phyloP scores from a whole-genome alignment of 2,797 vertebrate genomes.

The Oryzias dopingdopingensis region DNA sequence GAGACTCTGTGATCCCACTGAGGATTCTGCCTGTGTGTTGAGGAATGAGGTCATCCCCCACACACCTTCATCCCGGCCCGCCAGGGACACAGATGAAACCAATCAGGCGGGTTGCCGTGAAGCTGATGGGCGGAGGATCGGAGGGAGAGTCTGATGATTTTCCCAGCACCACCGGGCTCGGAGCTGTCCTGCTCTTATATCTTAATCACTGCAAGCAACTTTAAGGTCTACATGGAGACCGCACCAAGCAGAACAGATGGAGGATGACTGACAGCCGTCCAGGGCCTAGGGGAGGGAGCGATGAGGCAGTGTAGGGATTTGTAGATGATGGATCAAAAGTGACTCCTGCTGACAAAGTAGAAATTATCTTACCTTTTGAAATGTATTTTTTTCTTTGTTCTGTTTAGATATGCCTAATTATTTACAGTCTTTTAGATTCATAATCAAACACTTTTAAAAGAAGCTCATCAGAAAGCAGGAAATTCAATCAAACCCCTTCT shows the following conservation, averaged over 20 bases:
- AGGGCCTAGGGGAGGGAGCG: background rate
- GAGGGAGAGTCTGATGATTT: slow-evolving; percentile 61
- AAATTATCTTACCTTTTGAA: too few species aligned
- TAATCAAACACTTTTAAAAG: too few species aligned
- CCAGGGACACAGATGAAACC: slow-evolving; percentile 66
- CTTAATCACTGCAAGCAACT: slow-evolving; percentile 24
- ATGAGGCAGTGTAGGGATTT: background rate
- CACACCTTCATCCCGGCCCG: slow-evolving; percentile 56
- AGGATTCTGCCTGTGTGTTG: slow-evolving; percentile 17
- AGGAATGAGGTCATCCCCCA: slow-evolving; percentile 56
- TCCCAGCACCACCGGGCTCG: slow-evolving; percentile 49
- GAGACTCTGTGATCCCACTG: slow-evolving; percentile 30
- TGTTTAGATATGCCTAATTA: too few species aligned
- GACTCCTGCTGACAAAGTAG: too few species aligned
- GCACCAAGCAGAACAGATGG: slow-evolving; percentile 13
- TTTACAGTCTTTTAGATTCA: too few species aligned
- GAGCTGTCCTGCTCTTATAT: slow-evolving; percentile 26
- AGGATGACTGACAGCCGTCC: slow-evolving; percentile 24
- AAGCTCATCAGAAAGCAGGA: too few species aligned
- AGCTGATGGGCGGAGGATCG: slow-evolving; percentile 2
- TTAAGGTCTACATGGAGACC: slow-evolving; percentile 26
- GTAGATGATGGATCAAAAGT: slow-evolving; percentile 1
- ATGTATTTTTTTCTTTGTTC: too few species aligned
- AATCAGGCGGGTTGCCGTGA: slow-evolving; percentile 58
- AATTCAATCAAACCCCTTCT: too few species aligned